Evolutionary conservation across 2,888 invertebrate species (phyloP).

Genomic region (Monopis laevigella): DNA sequence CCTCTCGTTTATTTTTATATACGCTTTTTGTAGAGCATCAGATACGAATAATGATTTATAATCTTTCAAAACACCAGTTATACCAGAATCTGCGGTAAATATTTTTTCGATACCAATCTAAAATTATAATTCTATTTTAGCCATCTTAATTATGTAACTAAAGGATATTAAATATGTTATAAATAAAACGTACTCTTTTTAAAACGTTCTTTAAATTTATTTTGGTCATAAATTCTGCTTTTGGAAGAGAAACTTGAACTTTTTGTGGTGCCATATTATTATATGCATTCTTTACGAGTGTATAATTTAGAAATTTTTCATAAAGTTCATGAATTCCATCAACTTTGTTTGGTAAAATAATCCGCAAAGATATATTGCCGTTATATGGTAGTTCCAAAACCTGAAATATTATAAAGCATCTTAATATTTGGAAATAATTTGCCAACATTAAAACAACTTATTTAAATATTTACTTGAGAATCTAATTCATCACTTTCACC

Average conservation of each 20-base stretch:
- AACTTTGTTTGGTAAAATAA: slow-evolving; percentile 24
- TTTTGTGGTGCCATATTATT: not conserved
- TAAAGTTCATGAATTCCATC: slow-evolving; percentile 20
- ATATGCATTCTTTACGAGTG: slow-evolving; percentile 16
- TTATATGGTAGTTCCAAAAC: slow-evolving; percentile 27
- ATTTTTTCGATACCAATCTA: no score
- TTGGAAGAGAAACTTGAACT: not conserved
- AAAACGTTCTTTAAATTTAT: not conserved
- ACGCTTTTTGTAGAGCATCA: slow-evolving; percentile 4
- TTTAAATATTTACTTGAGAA: slow-evolving; percentile 13
- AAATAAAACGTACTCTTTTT: not conserved
- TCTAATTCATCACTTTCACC: slow-evolving; percentile 12
- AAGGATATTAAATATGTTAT: not conserved
- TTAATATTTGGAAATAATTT: not conserved
- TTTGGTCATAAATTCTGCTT: not conserved
- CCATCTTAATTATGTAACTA: no score
- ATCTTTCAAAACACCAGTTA: slow-evolving; percentile 1
- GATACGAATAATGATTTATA: not conserved
- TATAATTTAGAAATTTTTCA: slow-evolving; percentile 20
- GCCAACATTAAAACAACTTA: not conserved
- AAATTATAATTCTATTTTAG: no score
- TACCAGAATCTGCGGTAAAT: slow-evolving; percentile 4
- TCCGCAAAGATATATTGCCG: slow-evolving; percentile 22
- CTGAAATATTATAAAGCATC: slow-evolving; percentile 23
- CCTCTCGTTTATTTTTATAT: not conserved